phyloP scores from a whole-genome alignment of 2,113 vertebrate species.

The Ctenomys sociabilis region DNA sequence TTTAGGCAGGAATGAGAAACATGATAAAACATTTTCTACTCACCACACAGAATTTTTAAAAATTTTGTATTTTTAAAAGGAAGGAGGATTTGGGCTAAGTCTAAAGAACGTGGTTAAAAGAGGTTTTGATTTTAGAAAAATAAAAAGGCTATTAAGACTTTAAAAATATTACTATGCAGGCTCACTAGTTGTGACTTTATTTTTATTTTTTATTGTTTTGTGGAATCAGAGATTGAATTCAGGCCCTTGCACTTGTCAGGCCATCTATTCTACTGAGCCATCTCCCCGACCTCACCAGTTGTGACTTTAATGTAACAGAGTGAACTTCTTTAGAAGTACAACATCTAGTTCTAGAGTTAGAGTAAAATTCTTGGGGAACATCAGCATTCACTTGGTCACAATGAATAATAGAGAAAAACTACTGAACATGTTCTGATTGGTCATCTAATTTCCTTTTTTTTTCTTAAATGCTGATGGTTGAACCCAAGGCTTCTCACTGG shows the following conservation, averaged over 20 bases:
- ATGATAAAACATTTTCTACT: background rate
- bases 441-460: background rate
- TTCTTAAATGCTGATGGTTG: background rate
- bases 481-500: background rate
- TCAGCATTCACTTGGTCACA: background rate
- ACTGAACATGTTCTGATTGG: background rate
- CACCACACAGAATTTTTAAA: background rate
- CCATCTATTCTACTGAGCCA: too few species aligned
- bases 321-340: background rate
- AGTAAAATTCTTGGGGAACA: background rate
- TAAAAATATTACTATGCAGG: background rate
- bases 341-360: background rate
- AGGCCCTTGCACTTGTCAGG: too few species aligned
- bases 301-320: conserved; percentile 34
- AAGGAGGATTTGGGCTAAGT: conserved; percentile 1
- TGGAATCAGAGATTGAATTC: too few species aligned
- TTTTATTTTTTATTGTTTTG: too few species aligned
- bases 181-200: conserved; percentile 18
- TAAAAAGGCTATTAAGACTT: background rate
- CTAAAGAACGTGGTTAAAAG: background rate
- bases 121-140: conserved; percentile 37
- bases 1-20: conserved; percentile 35
- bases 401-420: conserved; percentile 18
- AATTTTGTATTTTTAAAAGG: conserved; percentile 31
- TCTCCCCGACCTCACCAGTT: too few species aligned